Evolutionary conservation across 2,888 invertebrate genomes (phyloP).

Genomic region (Tortrix viridana): DNA sequence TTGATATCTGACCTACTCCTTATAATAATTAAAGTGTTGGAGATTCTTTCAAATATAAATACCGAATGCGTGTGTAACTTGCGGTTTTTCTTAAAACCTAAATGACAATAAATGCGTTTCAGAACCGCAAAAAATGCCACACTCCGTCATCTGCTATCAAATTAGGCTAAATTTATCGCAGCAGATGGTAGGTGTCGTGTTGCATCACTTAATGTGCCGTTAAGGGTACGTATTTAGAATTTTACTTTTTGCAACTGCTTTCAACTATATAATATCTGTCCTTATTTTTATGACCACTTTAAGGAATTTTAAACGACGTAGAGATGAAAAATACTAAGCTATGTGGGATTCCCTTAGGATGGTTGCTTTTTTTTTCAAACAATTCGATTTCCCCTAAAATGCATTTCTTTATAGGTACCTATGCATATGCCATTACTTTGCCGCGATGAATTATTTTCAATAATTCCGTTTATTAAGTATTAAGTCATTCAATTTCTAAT

Average conservation of each 20-base stretch:
- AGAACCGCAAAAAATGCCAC: constrained; percentile 39
- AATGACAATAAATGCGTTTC: constrained; percentile 13
- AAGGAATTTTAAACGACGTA: too few relatives aligned
- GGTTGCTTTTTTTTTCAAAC: too few relatives aligned
- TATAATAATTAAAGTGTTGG: neutral
- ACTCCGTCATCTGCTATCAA: constrained; percentile 25
- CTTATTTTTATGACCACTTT: too few relatives aligned
- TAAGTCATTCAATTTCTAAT: too few relatives aligned
- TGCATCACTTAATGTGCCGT: constrained; percentile 35
- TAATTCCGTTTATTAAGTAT: too few relatives aligned
- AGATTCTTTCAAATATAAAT: neutral
- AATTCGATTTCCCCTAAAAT: too few relatives aligned
- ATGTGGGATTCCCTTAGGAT: too few relatives aligned
- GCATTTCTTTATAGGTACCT: too few relatives aligned
- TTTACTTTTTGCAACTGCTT: neutral
- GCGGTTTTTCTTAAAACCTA: constrained; percentile 5
- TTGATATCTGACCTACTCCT: constrained; percentile 12
- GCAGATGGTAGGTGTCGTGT: constrained; percentile 43
- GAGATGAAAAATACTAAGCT: too few relatives aligned
- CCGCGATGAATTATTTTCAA: too few relatives aligned
- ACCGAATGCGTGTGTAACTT: neutral
- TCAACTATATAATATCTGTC: too few relatives aligned
- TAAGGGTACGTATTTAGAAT: constrained; percentile 17
- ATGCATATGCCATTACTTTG: too few relatives aligned
- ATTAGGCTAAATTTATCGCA: constrained; percentile 35